Percentiles rank a stretch among this genome's conserved stretches.
phyloP scores from a whole-genome alignment of 2,113 vertebrate species.

The Setophaga coronata region DNA sequence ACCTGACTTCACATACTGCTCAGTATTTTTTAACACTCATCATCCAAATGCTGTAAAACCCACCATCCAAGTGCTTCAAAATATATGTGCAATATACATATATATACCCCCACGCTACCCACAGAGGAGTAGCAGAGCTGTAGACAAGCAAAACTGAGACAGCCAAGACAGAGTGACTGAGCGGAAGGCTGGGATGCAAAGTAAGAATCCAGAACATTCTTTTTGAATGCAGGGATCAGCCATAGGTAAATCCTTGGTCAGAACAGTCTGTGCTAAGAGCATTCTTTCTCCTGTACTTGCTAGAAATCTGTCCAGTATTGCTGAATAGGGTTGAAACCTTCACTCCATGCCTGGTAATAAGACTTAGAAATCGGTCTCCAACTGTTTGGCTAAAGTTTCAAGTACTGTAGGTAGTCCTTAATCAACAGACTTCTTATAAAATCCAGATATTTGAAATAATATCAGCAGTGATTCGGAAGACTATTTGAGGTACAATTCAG shows the following conservation, averaged over 20 bases:
- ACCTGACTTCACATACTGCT: neutral
- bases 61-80: neutral
- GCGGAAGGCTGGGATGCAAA: neutral
- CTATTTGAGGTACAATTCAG: neutral
- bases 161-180: neutral
- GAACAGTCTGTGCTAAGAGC: neutral
- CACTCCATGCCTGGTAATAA: neutral
- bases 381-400: neutral
- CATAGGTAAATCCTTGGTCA: neutral
- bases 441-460: neutral
- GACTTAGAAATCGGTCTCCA: neutral
- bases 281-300: neutral
- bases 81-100: neutral
- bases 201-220: neutral
- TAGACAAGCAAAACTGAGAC: constrained; percentile 7
- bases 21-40: neutral
- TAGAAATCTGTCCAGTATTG: neutral
- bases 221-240: neutral
- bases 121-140: constrained; percentile 4
- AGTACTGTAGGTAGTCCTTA: neutral
- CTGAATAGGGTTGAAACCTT: neutral
- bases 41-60: neutral
- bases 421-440: neutral
- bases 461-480: neutral
- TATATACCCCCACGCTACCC: neutral